phyloP scores from a whole-genome alignment of 1,140 invertebrate species.

The Odontomachus brunneus region DNA sequence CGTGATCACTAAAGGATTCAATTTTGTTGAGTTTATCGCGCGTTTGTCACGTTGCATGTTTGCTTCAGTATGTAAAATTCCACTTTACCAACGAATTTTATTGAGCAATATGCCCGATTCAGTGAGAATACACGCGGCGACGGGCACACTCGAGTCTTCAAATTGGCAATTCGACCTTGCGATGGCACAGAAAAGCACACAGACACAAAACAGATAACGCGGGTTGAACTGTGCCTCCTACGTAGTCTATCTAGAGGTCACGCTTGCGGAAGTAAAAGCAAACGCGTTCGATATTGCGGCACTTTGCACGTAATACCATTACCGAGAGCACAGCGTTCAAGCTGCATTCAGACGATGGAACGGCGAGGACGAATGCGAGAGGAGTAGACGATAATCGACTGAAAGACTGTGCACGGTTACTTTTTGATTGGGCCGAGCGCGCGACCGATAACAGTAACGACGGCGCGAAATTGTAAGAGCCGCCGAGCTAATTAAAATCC shows the following conservation, averaged over 20 bases:
- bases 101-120: not conserved
- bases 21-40: not conserved
- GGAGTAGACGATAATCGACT: slow-evolving; percentile 21
- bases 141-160: slow-evolving; percentile 32
- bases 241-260: slow-evolving; percentile 25
- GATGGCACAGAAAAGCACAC: slow-evolving; percentile 9
- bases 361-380: slow-evolving; percentile 14
- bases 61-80: no score
- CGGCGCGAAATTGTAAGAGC: slow-evolving; percentile 2
- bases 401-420: slow-evolving; percentile 17
- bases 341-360: slow-evolving; percentile 36
- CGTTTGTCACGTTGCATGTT: not conserved
- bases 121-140: slow-evolving; percentile 5
- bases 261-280: slow-evolving; percentile 31
- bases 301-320: slow-evolving; percentile 56
- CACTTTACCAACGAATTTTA: not conserved
- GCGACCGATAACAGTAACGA: slow-evolving; percentile 23
- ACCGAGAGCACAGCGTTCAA: not conserved
- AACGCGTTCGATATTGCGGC: slow-evolving; percentile 39
- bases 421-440: slow-evolving; percentile 18
- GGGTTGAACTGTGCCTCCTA: not conserved
- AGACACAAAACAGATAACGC: not conserved
- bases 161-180: slow-evolving; percentile 28
- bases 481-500: slow-evolving; percentile 26
- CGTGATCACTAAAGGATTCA: not conserved